Evolutionary conservation across 1,140 invertebrate species (phyloP).

Genomic region (Hestina assimilis): DNA sequence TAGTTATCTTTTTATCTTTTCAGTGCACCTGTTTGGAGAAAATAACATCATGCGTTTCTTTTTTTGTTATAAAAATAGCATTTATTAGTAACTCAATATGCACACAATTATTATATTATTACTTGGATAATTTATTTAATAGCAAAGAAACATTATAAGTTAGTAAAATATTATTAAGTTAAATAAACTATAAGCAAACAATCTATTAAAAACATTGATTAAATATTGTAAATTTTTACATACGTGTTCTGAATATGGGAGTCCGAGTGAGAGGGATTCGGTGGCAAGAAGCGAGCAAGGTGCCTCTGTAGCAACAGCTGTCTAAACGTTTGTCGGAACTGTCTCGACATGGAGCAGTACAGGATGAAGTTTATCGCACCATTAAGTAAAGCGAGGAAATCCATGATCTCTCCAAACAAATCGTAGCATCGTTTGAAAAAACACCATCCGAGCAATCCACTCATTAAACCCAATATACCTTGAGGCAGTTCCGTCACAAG

Average conservation of each 20-base stretch:
- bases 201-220: too few species aligned
- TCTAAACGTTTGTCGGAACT: conserved; percentile 93
- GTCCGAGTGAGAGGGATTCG: conserved; percentile 59
- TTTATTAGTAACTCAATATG: background rate
- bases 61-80: conserved; percentile 11
- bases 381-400: conserved; percentile 94
- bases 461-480: conserved; percentile 86
- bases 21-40: conserved; percentile 59
- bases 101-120: background rate
- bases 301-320: conserved; percentile 82
- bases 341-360: conserved; percentile 96
- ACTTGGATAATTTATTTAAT: background rate
- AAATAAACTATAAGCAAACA: conserved; percentile 3
- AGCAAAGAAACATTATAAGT: background rate
- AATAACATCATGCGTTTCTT: conserved; percentile 41
- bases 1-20: conserved; percentile 66
- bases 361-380: conserved; percentile 96
- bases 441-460: conserved; percentile 84
- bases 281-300: conserved; percentile 62
- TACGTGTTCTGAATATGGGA: conserved; percentile 68
- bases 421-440: conserved; percentile 87
- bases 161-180: background rate
- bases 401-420: conserved; percentile 93
- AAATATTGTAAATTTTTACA: conserved; percentile 38
- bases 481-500: conserved; percentile 93